Percentiles rank a stretch among this genome's conserved stretches.
phyloP scores from a whole-genome alignment of 2,797 vertebrate genomes.

The Molossus alvarezi region DNA sequence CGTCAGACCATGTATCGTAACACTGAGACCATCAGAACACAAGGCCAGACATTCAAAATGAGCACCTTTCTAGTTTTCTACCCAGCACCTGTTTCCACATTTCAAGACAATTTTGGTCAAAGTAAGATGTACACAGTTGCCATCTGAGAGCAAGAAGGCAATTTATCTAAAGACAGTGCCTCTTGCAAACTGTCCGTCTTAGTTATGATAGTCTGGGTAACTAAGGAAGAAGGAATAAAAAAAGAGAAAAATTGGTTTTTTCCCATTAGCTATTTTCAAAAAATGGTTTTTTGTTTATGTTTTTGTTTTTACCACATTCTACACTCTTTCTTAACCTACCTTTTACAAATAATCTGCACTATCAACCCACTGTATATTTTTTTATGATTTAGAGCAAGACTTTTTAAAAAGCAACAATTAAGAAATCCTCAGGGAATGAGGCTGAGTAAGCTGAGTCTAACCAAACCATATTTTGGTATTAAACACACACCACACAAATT shows the following conservation, averaged over 20 bases:
- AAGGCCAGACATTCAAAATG: not conserved
- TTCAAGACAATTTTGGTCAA: constrained; percentile 46
- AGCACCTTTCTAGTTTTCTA: constrained; percentile 20
- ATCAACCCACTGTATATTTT: not conserved
- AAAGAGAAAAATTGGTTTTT: not conserved
- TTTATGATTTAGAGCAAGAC: constrained; percentile 46
- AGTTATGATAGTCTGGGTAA: not conserved
- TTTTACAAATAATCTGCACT: constrained; percentile 45
- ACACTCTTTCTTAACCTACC: not conserved
- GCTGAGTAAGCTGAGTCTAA: not conserved
- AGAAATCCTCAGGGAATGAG: constrained; percentile 21
- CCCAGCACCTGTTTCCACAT: not conserved
- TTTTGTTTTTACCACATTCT: constrained; percentile 8
- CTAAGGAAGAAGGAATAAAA: not conserved
- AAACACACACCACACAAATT: not conserved
- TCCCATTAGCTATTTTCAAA: constrained; percentile 11
- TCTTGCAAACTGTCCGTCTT: not conserved
- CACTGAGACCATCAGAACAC: not conserved
- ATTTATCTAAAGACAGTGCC: not conserved
- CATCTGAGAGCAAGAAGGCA: constrained; percentile 16
- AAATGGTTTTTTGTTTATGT: not conserved
- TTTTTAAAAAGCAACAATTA: not conserved
- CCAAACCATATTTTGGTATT: not conserved
- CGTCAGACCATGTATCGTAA: rapidly evolving
- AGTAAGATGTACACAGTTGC: not conserved